Evolutionary conservation across 1,140 invertebrate genomes (phyloP), one percentile per base, ranked within the genome.

Genomic region (Drosophila azteca): DNA sequence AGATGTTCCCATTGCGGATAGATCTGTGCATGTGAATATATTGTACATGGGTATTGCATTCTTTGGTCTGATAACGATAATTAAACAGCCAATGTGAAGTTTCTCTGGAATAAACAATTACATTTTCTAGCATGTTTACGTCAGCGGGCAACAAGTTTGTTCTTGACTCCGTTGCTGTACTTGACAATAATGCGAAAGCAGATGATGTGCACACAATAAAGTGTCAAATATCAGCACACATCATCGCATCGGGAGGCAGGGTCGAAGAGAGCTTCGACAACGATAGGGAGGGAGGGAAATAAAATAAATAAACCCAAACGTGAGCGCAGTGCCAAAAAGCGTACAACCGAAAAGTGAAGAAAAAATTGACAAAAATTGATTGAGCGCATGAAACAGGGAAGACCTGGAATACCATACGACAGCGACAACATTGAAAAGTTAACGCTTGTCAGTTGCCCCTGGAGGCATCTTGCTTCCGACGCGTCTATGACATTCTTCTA

Each of bases 161-260:
- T 61, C 9, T 58, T 41, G 41, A 60, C n/a, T 44, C 15, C 41
- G 24, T 31, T 8, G n/a, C 15, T 46, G 49, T 54, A 61, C 48
- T 57, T 77, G 63, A 75, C 55, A 68, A 82, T 80, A 83, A 88
- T 83, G 79, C 75, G 50, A 80, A 83, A 81, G 75, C 75, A 88
- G 64, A 89, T 87, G 82, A 87, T 82, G 83, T 88, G 82, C 79
- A 79, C 79, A 77, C 70, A 82, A 82, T 85, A 77, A 74, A 87
- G 76, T 82, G 82, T 83, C 72, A 83, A 80, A 83, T 76, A 80
- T 80, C 72, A 76, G 81, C 68, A 82, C 66, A 80, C 74, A 78
- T 82, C 79, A 71, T 50, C 53, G 73, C 59, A 76, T 52, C 54
- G 63, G 41, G 53, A 61, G 65, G 60, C 24, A 15, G 44, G 24